Evolutionary conservation across 2,888 invertebrate species (phyloP), one percentile per base, ranked within the genome.

Genomic region (Perithous albicinctus): DNA sequence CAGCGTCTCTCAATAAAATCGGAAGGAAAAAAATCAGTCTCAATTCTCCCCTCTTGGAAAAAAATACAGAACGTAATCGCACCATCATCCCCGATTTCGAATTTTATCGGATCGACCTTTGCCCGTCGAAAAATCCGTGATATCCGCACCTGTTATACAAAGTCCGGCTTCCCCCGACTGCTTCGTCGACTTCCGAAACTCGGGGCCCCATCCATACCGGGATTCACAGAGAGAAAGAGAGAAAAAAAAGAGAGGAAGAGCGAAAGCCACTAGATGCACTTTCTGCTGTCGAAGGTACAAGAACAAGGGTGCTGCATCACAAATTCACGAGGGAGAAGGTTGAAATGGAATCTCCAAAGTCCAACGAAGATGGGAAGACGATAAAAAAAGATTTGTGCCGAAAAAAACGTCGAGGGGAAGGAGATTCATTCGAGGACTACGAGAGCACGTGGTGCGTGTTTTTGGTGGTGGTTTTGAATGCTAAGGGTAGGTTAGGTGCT

Each of bases 401-500:
- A 67, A 18, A 51, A 73, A 64, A 81, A 83, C 78, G 81, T 83
- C 83, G 82, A 80, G 63, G 81, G 80, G 79, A 78, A 83, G 77
- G 78, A 61, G 67, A 85, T 20, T 63, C 4, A n/a, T 12, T 20
- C 1, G 32, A 38, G 59, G 35, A 20, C 2, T 4, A 4, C 7
- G 12, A 12, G 26, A 61, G 63, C 83, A 82, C 82, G 80, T 80
- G 72, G 41, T 78, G 69, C n/a, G n/a, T 61, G 32, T 82, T 79
- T 80, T 72, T 56, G 69, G 82, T 67, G 82, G 64, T 51, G 64
- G 54, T 69, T 63, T 84, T n/a, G n/a, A 69, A 85, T 32, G 59
- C 32, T n/a, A 59, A 82, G 85, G 85, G 61, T 79, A 83, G 84
- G 86, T 86, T 79, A 83, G 84, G 86, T 86, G 90, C 56, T 72